Evolutionary conservation across 2,888 invertebrate species (phyloP), one percentile per base, ranked within the genome.

Genomic region (Andrena minutula): DNA sequence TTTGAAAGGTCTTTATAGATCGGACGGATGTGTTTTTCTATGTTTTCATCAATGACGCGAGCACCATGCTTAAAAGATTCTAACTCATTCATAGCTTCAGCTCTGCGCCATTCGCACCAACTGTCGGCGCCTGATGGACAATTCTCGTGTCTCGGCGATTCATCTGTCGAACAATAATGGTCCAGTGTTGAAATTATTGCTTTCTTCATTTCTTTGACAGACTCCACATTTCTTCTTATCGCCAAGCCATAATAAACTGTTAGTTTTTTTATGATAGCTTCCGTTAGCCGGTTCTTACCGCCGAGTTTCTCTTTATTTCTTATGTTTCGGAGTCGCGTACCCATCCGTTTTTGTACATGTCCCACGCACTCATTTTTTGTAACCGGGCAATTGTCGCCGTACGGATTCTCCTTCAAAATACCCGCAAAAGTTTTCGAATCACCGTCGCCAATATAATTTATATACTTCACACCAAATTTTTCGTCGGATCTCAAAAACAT

Each of bases 181-280:
- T 83, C 26, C 53, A 75, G 76, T 12, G 86, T 89, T 30, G 84
- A 84, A 85, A 87, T 85, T 60, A 89, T 79, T 28, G 79, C 86
- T 56, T 80, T 84, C 64, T 86, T 87, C 88, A 88, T 89, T 51
- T 84, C 78, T 83, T 79, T 64, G 8, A 89, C 82, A 49, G 73
- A 86, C 53, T 87, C 66, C 0, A 79, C 16, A 74, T 90, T 87
- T 75, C 86, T 77, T 66, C 88, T 51, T 26, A 91, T 89, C 5
- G 89, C 89, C 68, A 88, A 77, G 20, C 87, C 89, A 56, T 89
- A 90, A 70, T 89, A 89, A 12, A 63, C 80, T 7, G 79, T 85
- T 20, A 89, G 49, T 65, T 90, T 89, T 83, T 89, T 87, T 49
- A 88, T 83, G 1, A 90, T 64, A 53, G 61, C 60, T 51, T 87